These are phyloP conservation scores for Turritopsis dohrnii DNA, from an alignment of 30 jellyfish, hydroid and myxozoan genomes.

Conservation along the genomic window DNA sequence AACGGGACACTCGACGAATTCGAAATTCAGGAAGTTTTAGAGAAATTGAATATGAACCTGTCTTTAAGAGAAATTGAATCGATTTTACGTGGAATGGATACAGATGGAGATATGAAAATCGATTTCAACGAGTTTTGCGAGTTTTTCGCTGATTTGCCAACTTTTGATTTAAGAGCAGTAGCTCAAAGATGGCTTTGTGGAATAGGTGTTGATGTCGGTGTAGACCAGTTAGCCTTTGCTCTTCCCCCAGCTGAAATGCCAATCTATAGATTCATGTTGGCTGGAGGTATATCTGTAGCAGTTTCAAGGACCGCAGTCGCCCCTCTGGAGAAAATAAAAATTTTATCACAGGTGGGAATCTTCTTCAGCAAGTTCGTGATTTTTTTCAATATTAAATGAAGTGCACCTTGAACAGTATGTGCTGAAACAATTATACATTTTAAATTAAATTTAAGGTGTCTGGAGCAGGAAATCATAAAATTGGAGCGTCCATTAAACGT, in stretches of 20 bases:
- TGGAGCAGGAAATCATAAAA: background rate
- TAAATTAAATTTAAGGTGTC: no score
- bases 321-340: constrained; percentile 64
- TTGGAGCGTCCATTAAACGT: background rate
- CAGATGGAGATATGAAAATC: constrained; percentile 42
- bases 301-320: constrained; percentile 80
- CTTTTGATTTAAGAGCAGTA: constrained; percentile 45
- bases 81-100: constrained; percentile 56
- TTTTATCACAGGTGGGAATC: constrained; percentile 56
- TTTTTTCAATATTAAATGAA: no score
- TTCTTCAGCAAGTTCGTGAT: no score
- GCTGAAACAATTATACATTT: no score
- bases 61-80: constrained; percentile 43
- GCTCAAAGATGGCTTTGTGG: constrained; percentile 61
- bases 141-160: constrained; percentile 75
- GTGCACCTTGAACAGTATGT: no score
- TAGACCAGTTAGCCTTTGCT: constrained; percentile 59
- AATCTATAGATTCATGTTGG: constrained; percentile 56
- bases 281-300: constrained; percentile 78
- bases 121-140: constrained; percentile 70
- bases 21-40: constrained; percentile 50
- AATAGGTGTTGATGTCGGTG: constrained; percentile 52
- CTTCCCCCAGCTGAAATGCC: constrained; percentile 80
- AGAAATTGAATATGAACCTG: constrained; percentile 36
- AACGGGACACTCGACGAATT: constrained; percentile 44